phyloP scores from a whole-genome alignment of 2,113 vertebrate genomes.

The Meriones unguiculatus region DNA sequence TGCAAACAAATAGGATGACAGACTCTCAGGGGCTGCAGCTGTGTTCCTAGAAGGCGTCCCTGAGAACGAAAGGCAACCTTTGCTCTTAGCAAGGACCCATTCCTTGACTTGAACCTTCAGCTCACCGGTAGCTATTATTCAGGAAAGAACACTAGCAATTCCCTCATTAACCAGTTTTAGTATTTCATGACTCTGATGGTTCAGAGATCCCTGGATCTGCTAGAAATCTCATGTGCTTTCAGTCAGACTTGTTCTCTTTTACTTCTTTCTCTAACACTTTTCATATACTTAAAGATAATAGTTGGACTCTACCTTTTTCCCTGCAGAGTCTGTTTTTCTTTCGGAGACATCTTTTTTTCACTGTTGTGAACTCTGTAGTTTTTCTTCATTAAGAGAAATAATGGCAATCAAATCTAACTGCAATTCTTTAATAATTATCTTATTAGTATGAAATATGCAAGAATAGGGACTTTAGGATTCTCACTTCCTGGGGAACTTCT shows the following conservation, averaged over 20 bases:
- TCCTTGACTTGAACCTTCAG: background rate
- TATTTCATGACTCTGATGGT: background rate
- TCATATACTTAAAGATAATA: background rate
- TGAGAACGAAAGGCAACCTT: constrained; percentile 7
- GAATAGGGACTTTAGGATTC: background rate
- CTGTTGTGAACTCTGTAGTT: constrained; percentile 39
- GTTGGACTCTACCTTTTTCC: background rate
- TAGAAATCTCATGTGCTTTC: background rate
- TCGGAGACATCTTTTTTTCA: background rate
- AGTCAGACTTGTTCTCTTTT: constrained; percentile 9
- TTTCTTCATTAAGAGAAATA: constrained; percentile 25
- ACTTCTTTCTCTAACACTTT: constrained; percentile 13
- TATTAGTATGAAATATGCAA: background rate
- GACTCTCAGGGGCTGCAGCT: constrained; percentile 41
- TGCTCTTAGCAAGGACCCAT: background rate
- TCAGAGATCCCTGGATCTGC: background rate
- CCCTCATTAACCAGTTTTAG: background rate
- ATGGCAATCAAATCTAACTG: background rate
- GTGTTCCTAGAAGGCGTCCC: constrained; percentile 16
- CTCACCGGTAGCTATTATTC: background rate
- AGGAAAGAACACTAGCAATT: constrained; percentile 11
- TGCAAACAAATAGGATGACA: background rate
- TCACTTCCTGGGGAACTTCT: background rate
- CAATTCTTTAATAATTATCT: constrained; percentile 36
- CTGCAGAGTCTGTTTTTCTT: background rate